These are phyloP conservation scores for Drosophila percnosoma DNA, from an alignment of 2,888 invertebrate species.

Conservation along the genomic window DNA sequence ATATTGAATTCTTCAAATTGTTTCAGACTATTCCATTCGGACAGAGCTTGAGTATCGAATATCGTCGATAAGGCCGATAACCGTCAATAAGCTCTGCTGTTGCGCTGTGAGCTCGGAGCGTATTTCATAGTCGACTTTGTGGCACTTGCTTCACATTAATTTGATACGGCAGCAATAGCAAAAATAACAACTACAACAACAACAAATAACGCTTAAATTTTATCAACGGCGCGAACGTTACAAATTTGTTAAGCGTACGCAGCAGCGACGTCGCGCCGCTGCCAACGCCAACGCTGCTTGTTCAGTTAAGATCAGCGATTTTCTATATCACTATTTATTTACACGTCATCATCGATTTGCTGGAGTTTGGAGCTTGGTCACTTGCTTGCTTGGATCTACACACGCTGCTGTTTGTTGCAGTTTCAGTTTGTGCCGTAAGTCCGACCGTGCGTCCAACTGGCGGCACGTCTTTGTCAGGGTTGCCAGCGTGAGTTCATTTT, in stretches of 20 bases:
- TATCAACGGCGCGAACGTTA: conserved; percentile 57
- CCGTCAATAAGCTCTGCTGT: background rate
- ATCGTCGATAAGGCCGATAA: conserved; percentile 7
- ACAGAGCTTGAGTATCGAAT: background rate
- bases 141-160: conserved; percentile 6
- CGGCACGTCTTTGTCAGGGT: conserved; percentile 72
- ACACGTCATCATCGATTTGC: conserved; percentile 17
- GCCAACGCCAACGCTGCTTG: conserved; percentile 24
- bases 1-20: background rate
- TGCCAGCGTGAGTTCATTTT: conserved; percentile 79
- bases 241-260: conserved; percentile 73
- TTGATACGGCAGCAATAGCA: conserved; percentile 8
- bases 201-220: conserved; percentile 22
- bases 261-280: conserved; percentile 22
- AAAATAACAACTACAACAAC: conserved; percentile 9
- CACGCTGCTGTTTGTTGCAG: conserved; percentile 44
- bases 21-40: background rate
- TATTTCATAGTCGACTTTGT: conserved; percentile 34
- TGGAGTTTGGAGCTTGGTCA: conserved; percentile 11
- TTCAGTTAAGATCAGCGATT: conserved; percentile 22
- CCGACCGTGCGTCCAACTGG: conserved; percentile 40
- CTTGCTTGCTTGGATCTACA: conserved; percentile 2
- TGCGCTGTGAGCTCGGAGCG: conserved; percentile 6
- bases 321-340: conserved; percentile 52
- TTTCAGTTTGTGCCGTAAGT: conserved; percentile 42